phyloP scores from a whole-genome alignment of 2,888 invertebrate genomes.

The Lordiphosa fenestrarum region DNA sequence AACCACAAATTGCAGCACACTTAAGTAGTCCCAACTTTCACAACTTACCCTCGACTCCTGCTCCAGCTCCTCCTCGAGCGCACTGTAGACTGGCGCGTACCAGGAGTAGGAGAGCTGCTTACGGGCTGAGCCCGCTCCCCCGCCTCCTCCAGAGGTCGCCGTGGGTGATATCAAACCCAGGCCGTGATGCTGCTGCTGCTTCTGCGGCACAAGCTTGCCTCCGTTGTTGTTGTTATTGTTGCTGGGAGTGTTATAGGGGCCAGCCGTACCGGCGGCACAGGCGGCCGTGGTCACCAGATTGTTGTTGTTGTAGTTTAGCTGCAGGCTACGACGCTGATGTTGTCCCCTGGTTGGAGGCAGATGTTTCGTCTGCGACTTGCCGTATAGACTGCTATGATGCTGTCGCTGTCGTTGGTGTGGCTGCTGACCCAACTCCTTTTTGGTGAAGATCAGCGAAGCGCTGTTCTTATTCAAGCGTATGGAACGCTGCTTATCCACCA shows the following conservation, averaged over 20 bases:
- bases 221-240: constrained; percentile 8
- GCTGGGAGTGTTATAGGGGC: constrained; percentile 47
- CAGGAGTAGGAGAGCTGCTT: constrained; percentile 80
- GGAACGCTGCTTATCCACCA: constrained; percentile 75
- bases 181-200: constrained; percentile 45
- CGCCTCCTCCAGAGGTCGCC: constrained; percentile 36
- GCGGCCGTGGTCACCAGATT: constrained; percentile 72
- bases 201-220: constrained; percentile 64
- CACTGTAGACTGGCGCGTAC: constrained; percentile 80
- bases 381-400: constrained; percentile 63
- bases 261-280: constrained; percentile 21
- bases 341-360: constrained; percentile 57
- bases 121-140: constrained; percentile 73
- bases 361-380: constrained; percentile 55
- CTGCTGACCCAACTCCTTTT: constrained; percentile 66
- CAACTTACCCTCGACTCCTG: constrained; percentile 79
- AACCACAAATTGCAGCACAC: neutral
- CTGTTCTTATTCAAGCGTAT: constrained; percentile 78
- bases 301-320: constrained; percentile 76
- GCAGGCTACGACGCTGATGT: constrained; percentile 78
- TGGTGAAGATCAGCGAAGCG: constrained; percentile 79
- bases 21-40: neutral
- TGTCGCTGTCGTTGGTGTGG: constrained; percentile 48
- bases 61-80: constrained; percentile 80
- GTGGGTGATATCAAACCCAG: constrained; percentile 32